Base-by-base conservation (phyloP, 2,113 vertebrate genomes). In the Gavialis gangeticus region DNA sequence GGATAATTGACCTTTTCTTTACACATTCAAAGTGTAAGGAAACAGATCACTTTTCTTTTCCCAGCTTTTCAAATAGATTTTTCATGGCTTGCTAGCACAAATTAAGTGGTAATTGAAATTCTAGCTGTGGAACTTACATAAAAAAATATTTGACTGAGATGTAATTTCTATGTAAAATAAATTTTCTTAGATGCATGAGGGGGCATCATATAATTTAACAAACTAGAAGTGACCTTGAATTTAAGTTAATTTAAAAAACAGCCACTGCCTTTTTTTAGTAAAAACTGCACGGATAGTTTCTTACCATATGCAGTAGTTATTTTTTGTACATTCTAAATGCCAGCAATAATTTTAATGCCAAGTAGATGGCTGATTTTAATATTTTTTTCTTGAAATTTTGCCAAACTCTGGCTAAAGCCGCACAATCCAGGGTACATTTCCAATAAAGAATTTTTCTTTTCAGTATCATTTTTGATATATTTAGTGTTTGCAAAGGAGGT, bases 1-100 rank as follows among this genome's bases (percentile, higher is more conserved):
- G 85, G 92, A 96, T 95, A 97, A 97, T 94, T 97, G 95, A 97
- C 91, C 90, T 73, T 87, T 94, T 94, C 92, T 85, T 89, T 96
- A 89, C 69, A 90, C 18, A 54, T 62, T 96, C 56, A 62, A 34
- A 89, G 34, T 60, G 21, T 3, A 77, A 93, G 28, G 75, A 54
- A 97, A 83, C 55, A 96, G 77, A 89, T 87, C 71, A 92, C 84
- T 67, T 90, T 76, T 82, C 63, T 76, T 46, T 27, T 0, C 0
- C 12, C 69, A 88, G 30, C 6, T 7, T 88, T 94, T 88, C 66
- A 93, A 84, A 93, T 89, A 91, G 69, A 77, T 93, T 95, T 91
- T 84, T 79, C 90, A 91, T 77, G 75, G 5, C 55, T 93, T 91
- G 25, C 54, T 71, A 92, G 83, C 77, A 64, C 27, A 88, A 97